Base-by-base conservation (phyloP, 2,888 invertebrate genomes). In the Drosophila stalkeri region DNA sequence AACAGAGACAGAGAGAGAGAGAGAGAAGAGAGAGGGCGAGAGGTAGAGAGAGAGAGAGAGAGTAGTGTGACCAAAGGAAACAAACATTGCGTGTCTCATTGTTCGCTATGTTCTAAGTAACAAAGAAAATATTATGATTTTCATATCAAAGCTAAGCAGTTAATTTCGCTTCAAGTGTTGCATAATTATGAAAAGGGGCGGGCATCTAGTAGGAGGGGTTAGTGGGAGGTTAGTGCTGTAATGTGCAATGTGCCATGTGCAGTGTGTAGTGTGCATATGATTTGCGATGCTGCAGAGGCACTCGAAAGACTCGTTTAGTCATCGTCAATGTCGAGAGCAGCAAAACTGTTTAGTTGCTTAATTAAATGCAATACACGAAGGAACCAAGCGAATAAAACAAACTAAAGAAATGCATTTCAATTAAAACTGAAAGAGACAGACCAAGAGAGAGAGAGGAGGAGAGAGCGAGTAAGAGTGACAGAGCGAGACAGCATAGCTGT, bases 321-420 rank as follows among this genome's bases (percentile, higher is more conserved):
- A 49, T 73, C 59, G 64, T 82, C 67, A 68, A 43, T 62, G 47
- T 62, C 57, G 72, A 72, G 73, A 55, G 81, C 55, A 65, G 54
- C 43, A 66, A 54, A 80, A 49, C 12, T 83, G 77, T 70, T 80
- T 83, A 81, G 81, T 68, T 57, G 72, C 77, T 80, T 80, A 83
- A 80, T 80, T 83, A 77, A 80, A 83, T 83, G 80, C 80, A 75
- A 72, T 77, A 73, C 64, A 60, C 62, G 47, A 54, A 39, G 59
- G 41, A 52, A 47, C 52, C 43, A 31, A 43, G 64, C 79, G 31
- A 66, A 74, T 74, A 61, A 70, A 67, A 49, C 56, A 68, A 23
- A 64, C 65, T 55, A 73, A 77, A 70, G 79, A 68, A 77, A 81
- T 81, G 81, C 82, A 81, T 84, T 81, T 84, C 64, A 84, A 81